Evolutionary conservation across 2,797 vertebrate genomes (phyloP).

Genomic region (Spinus olivaceus): DNA sequence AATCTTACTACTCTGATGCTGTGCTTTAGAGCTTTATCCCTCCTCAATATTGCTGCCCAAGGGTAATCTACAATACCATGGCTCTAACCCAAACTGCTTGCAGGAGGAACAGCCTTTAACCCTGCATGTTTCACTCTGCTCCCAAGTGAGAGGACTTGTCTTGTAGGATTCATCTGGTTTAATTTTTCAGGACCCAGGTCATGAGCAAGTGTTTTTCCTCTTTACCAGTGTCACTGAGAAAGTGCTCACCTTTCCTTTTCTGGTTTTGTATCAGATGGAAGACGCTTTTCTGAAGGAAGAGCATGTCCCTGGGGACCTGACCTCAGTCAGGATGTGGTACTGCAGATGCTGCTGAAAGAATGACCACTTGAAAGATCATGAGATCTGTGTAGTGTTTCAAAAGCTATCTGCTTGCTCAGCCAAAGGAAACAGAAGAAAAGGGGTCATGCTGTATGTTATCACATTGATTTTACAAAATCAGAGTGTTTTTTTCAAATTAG

Average conservation of each 20-base stretch:
- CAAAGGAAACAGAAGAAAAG: not conserved
- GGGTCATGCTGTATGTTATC: not conserved
- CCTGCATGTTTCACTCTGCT: not conserved
- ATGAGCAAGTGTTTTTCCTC: not conserved
- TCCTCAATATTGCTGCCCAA: not conserved
- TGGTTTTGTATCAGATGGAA: not conserved
- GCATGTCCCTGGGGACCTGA: not conserved
- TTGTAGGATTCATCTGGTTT: not conserved
- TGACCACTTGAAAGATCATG: constrained; percentile 20
- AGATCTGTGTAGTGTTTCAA: not conserved
- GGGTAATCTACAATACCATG: not conserved
- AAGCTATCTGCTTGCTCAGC: not conserved
- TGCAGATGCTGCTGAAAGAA: not conserved
- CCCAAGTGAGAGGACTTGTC: not conserved
- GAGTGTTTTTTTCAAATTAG: not conserved
- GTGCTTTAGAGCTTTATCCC: not conserved
- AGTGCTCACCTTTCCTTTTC: not conserved
- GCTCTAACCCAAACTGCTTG: not conserved
- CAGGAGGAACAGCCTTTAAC: not conserved
- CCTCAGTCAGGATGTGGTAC: not conserved
- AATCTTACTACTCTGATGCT: not conserved
- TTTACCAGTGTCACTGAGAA: not conserved
- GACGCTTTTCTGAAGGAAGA: not conserved
- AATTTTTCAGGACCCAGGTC: not conserved
- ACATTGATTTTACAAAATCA: not conserved